Base-by-base conservation (phyloP, 2,113 vertebrate genomes). In the Murina feae region DNA sequence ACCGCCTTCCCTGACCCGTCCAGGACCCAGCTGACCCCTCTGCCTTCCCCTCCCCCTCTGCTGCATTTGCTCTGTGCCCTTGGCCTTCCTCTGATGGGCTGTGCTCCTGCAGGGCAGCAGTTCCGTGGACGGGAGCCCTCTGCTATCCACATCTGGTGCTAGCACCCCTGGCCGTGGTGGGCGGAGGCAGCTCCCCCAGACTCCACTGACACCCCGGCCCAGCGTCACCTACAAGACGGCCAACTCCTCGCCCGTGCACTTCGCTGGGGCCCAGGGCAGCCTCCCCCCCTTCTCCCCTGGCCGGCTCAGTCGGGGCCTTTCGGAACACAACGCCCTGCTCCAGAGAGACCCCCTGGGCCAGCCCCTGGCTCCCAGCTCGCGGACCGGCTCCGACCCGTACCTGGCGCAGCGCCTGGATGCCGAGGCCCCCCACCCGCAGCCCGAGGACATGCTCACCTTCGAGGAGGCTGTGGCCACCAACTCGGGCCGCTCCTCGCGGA, bases 181-280 rank as follows among this genome's bases (percentile, higher is more conserved):
- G 97, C 99, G 99, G 97, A 99, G 99, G 97, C 99, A 99, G 98
- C 99, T 99, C 94, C 99, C 99, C 84, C 99, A 99, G 98, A 99
- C 99, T 80, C 99, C 99, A 53, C 98, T 99, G 96, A 99, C 99
- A 90, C 99, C 99, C 14, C 99, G 99, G 16, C 99, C 99, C 89
- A 99, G 98, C 97, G 98, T 99, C 98, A 99, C 99, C 96, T 99
- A 99, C 98, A 99, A 99, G 99, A 99, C 99, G 79, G 99, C 99
- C 96, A 98, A 99, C 98, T 99, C 99, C 93, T 99, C 99, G 66
- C 99, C 99, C 1, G 98, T 99, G 95, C 99, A 99, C 98, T 99
- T 99, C 96, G 97, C 97, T 53, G 98, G 98, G 94, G 97, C 97
- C 92, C 98, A 98, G 96, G 95, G 97, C 65, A 79, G 97, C 42